phyloP scores from a whole-genome alignment of 1,140 invertebrate genomes.

The Aphaenogaster ashmeadi region DNA sequence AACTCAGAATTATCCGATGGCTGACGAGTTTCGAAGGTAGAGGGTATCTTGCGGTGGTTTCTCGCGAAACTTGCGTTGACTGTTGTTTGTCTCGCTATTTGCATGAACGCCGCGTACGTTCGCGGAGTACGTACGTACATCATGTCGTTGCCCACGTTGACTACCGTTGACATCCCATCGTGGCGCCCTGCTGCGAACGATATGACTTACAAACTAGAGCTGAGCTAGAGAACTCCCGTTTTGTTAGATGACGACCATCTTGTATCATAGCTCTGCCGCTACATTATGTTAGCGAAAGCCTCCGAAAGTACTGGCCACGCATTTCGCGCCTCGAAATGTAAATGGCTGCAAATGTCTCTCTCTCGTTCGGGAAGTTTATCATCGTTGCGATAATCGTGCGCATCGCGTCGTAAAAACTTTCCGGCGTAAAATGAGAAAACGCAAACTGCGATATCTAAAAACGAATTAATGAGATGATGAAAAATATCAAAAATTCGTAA shows the following conservation, averaged over 20 bases:
- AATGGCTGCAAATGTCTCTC: background rate
- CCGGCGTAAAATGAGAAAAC: background rate
- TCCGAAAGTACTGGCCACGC: background rate
- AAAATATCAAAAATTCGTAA: background rate
- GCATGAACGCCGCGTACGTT: conserved; percentile 38
- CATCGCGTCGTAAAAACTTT: background rate
- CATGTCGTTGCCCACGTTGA: conserved; percentile 58
- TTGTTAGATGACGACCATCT: conserved; percentile 35
- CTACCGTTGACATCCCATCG: conserved; percentile 49
- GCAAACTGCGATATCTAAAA: background rate
- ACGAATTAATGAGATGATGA: background rate
- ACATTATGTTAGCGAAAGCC: background rate
- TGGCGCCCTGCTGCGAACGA: background rate
- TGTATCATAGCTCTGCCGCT: background rate
- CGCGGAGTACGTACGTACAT: conserved; percentile 53
- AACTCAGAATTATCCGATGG: conserved; percentile 34
- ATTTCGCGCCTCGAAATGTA: background rate
- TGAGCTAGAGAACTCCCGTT: conserved; percentile 37
- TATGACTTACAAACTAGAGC: conserved; percentile 57
- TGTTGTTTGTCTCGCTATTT: conserved; percentile 59
- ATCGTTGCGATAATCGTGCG: background rate
- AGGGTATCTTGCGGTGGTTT: conserved; percentile 36
- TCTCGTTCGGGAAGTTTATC: background rate
- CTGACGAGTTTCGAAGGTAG: conserved; percentile 35
- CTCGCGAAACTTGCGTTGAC: conserved; percentile 57